phyloP scores from a whole-genome alignment of 2,113 vertebrate genomes.

The Cariama cristata region DNA sequence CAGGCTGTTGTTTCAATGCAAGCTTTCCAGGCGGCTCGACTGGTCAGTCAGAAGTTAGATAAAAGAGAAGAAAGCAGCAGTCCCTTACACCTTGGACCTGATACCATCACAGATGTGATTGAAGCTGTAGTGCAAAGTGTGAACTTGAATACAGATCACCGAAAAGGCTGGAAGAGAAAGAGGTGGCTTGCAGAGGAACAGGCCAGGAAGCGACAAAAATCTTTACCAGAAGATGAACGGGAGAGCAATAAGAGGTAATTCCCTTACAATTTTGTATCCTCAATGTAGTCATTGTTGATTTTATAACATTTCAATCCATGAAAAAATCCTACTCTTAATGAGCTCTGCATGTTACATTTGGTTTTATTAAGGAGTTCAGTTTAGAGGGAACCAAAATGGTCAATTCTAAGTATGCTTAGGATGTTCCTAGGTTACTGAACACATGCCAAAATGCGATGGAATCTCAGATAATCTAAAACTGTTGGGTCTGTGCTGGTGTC shows the following conservation, averaged over 20 bases:
- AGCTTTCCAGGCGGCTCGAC: slow-evolving; percentile 62
- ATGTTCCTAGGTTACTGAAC: background rate
- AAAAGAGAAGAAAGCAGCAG: slow-evolving; percentile 39
- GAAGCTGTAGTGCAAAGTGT: slow-evolving; percentile 86
- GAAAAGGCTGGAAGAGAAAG: slow-evolving; percentile 88
- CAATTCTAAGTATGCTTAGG: background rate
- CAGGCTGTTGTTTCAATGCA: slow-evolving; percentile 76
- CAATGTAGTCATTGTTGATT: background rate
- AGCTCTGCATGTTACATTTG: background rate
- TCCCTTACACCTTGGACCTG: slow-evolving; percentile 55
- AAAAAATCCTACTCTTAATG: background rate
- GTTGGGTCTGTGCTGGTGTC: background rate
- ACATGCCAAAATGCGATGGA: background rate
- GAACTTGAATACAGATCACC: slow-evolving; percentile 76
- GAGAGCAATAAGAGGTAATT: slow-evolving; percentile 76
- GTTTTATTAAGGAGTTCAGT: background rate
- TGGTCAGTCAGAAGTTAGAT: slow-evolving; percentile 63
- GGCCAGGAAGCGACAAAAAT: slow-evolving; percentile 71
- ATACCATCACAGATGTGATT: slow-evolving; percentile 81
- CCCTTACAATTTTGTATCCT: background rate
- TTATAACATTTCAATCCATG: rapidly evolving
- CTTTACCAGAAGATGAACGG: slow-evolving; percentile 69
- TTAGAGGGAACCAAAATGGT: background rate
- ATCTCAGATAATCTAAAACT: background rate
- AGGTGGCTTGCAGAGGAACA: slow-evolving; percentile 76